Evolutionary conservation across 2,113 vertebrate genomes (phyloP), one percentile per base, ranked within the genome.

Genomic region (Lichenostomus cassidix): DNA sequence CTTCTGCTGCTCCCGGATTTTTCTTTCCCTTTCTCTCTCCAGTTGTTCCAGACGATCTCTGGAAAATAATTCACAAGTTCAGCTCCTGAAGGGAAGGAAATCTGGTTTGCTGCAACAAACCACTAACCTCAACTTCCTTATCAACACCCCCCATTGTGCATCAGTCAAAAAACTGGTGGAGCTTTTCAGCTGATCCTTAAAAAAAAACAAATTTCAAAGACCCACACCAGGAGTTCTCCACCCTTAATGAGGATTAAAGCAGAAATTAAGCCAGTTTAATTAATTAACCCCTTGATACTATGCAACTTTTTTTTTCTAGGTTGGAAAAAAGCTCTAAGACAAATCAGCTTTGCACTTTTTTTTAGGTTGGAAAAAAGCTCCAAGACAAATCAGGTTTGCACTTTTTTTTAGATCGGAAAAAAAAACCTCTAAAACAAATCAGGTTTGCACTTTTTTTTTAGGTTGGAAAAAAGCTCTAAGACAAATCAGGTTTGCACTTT

Each of bases 41-140:
- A 99, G 94, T 70, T 99, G 99, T 97, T 99, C 99, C 86, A 99
- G 97, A 15, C 99, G 99, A 94, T 99, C 99, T 97, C 99, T 99
- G 69, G 28, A 97, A 94, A 89, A 95, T 10, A 90, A 94, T 75
- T 18, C 53, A 91, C 15, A 4, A 59, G 24, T 12, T 8, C 46
- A 49, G 52, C 17, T 42, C 3, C 3, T 2, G 0, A 31, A 65
- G 22, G 16, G 6, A 49, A 52, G 42, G 31, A n/a, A 17, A 53
- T 11, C 6, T 28, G 16, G 1, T 21, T 20, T 69, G n/a, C 55
- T 33, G 1, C 31, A 58, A 44, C 4, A 7, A 31, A 12, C 19
- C 25, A 16, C 18, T 18, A 1, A 15, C 9, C 28, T 42, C 33
- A 5, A 12, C 18, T 46, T 46, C 39, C 10, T 28, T 7, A 39